Evolutionary conservation across 2,113 vertebrate species (phyloP), one percentile per base, ranked within the genome.

Genomic region (Myiopsitta monachus): DNA sequence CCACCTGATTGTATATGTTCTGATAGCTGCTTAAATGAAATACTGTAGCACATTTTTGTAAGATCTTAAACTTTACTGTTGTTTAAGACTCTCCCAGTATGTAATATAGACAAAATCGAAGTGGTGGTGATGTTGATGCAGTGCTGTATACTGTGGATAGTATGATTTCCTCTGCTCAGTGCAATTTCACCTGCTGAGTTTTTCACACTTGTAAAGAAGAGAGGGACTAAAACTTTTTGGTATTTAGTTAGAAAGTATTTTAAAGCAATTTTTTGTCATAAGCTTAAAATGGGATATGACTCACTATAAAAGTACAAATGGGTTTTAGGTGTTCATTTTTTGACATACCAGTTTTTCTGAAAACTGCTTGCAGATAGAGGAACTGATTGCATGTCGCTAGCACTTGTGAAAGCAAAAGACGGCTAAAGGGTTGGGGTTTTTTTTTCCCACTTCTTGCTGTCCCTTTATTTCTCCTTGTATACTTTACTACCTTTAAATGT

Each of bases 31-130:
- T 87, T 52, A 55, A 44, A 39, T n/a, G 47, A 63, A 87, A 39
- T 59, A 30, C 18, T 49, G 0, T 8, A 62, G 27, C 30, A 26
- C 0, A 0, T 38, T 69, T 51, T 49, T 74, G 10, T 80, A 74
- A 70, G 10, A 79, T 72, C 14, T 59, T 57, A 33, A n/a, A 57
- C 31, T 57, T n/a, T 8, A 1, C 6, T 68, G 0, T 46, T 28
- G 16, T 41, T 93, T 33, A 51, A 44, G 3, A 6, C 12, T 82
- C 18, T 14, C 28, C 11, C 28, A 59, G 0, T 62, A 19, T 14
- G 8, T 44, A 24, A 15, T 49, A 30, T 1, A 61, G 83, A 66
- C 8, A 43, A 36, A 54, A 39, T 3, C 38, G 22, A 63, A 75
- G 18, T 38, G 49, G 36, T 62, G 24, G 17, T 69, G 39, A 1